These are phyloP conservation scores for Cotesia glomerata DNA, from an alignment of 1,140 invertebrate species.

Conservation along the genomic window DNA sequence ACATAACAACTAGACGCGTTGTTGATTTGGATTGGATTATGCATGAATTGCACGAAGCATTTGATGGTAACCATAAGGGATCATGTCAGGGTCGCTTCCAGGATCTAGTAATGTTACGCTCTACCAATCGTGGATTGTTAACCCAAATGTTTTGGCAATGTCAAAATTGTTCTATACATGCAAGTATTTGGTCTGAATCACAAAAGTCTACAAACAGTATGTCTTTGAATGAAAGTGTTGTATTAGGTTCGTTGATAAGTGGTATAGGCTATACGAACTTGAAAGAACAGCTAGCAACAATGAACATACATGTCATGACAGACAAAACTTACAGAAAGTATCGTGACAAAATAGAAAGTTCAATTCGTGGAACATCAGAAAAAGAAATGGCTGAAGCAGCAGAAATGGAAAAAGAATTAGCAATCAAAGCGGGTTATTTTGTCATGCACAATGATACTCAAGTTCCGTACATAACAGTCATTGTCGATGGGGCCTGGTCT, in stretches of 20 bases:
- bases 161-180: too few species aligned
- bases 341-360: constrained; percentile 28
- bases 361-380: constrained; percentile 32
- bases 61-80: too few species aligned
- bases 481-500: constrained; percentile 47
- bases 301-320: constrained; percentile 44
- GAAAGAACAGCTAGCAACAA: constrained; percentile 33
- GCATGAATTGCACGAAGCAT: too few species aligned
- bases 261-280: constrained; percentile 43
- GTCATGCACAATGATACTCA: constrained; percentile 26
- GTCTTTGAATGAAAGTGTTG: constrained; percentile 37
- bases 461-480: constrained; percentile 43
- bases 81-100: too few species aligned
- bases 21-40: too few species aligned
- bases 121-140: too few species aligned
- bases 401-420: constrained; percentile 42
- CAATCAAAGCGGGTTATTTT: constrained; percentile 39
- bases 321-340: constrained; percentile 33
- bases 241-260: constrained; percentile 36
- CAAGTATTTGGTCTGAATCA: too few species aligned
- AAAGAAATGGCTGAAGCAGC: constrained; percentile 45
- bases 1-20: too few species aligned
- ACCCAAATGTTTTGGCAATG: too few species aligned
- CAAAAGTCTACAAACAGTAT: background rate
- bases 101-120: too few species aligned